These are phyloP conservation scores for Calyptommatus sinebrachiatus DNA, from an alignment of 2,113 vertebrate species.

Conservation along the genomic window DNA sequence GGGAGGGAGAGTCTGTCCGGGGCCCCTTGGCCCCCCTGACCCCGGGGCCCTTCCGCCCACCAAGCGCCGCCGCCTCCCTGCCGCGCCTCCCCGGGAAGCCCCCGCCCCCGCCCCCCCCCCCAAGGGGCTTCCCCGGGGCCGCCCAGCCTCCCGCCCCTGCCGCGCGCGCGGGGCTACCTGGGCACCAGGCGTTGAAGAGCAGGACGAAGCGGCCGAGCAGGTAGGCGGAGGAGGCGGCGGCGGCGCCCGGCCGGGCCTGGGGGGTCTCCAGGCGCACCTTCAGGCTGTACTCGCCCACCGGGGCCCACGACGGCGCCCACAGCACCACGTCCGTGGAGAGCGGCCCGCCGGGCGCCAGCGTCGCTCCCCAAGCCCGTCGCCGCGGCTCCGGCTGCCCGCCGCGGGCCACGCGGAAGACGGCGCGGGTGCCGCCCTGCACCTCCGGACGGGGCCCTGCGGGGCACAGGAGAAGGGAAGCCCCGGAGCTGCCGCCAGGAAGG, in stretches of 20 bases:
- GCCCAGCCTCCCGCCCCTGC: too few relatives aligned
- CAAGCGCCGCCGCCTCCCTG: too few relatives aligned
- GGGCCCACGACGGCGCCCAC: slow-evolving; percentile 68
- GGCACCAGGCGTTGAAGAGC: slow-evolving; percentile 88
- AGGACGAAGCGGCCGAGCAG: slow-evolving; percentile 71
- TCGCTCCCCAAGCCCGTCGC: slow-evolving; percentile 48
- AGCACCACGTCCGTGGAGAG: slow-evolving; percentile 50
- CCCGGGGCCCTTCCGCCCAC: too few relatives aligned
- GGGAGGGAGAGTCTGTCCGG: too few relatives aligned
- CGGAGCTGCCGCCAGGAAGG: too few relatives aligned
- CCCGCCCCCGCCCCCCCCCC: not conserved
- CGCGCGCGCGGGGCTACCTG: slow-evolving; percentile 66
- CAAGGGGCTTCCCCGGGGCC: not conserved
- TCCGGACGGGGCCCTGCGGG: slow-evolving; percentile 75
- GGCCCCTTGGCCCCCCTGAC: too few relatives aligned
- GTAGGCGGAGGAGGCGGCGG: slow-evolving; percentile 40
- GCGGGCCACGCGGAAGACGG: slow-evolving; percentile 73
- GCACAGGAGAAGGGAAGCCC: not conserved
- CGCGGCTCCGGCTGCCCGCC: slow-evolving; percentile 42
- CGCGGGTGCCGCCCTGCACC: slow-evolving; percentile 76
- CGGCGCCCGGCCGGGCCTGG: slow-evolving; percentile 25
- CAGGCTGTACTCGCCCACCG: slow-evolving; percentile 76
- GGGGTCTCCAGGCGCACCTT: slow-evolving; percentile 68
- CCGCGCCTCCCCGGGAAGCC: too few relatives aligned
- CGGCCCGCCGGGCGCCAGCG: not conserved